A percentile compares a stretch with the other conserved stretches of the same genome.
These are phyloP conservation scores for Eulemur albifrons DNA, from an alignment of 2,797 vertebrate species.

Conservation along the genomic window DNA sequence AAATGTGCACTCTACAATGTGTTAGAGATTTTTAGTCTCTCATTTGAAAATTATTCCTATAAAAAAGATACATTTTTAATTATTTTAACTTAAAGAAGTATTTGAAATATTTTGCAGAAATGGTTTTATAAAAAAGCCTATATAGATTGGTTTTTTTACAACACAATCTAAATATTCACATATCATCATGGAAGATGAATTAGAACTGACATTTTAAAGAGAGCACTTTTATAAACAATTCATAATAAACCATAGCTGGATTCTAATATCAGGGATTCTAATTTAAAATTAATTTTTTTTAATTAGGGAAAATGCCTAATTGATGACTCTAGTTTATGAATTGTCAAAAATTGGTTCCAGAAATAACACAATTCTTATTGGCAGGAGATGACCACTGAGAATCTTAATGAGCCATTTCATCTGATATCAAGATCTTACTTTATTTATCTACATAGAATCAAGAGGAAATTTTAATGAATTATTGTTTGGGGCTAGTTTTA, in stretches of 20 bases:
- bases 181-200: neutral
- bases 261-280: neutral
- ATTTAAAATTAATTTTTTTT: constrained; percentile 49
- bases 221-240: constrained; percentile 40
- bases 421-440: neutral
- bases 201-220: constrained; percentile 18
- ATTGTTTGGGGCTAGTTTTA: constrained; percentile 11
- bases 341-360: constrained; percentile 7
- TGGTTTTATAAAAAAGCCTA: neutral
- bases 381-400: neutral
- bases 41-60: constrained; percentile 3
- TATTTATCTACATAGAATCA: neutral
- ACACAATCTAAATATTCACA: neutral
- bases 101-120: neutral
- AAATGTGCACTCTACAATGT: neutral
- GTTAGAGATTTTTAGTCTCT: neutral
- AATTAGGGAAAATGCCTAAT: constrained; percentile 6
- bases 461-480: constrained; percentile 24
- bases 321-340: constrained; percentile 23
- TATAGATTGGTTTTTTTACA: constrained; percentile 7
- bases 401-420: constrained; percentile 18
- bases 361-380: constrained; percentile 38
- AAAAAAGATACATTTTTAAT: constrained; percentile 6
- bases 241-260: neutral
- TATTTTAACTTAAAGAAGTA: constrained; percentile 30